Base-by-base conservation (phyloP, 2,888 invertebrate genomes). In the Chrysolina haemoptera region DNA sequence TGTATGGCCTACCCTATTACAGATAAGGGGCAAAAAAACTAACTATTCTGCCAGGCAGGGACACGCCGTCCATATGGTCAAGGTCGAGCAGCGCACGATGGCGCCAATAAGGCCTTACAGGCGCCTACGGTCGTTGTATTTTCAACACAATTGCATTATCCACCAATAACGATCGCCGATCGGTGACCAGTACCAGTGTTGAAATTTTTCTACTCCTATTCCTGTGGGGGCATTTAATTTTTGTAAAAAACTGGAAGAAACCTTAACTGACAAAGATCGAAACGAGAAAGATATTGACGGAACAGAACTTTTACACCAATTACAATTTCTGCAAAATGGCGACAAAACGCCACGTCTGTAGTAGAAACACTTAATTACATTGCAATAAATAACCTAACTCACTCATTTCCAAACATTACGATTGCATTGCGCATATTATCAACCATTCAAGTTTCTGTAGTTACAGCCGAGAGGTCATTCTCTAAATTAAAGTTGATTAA, bases 321-420 rank as follows among this genome's bases (percentile, higher is more conserved):
- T 46, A 65, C 65, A 48, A 46, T 65, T 65, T 65, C 16, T 68
- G 41, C 59, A 68, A 43, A 68, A 18, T 68, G 8, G 35, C 59
- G 62, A 59, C 59, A 43, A 18, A 68, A 68, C 41, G 4, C 18
- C 14, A 35, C 41, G 18, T 68, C 68, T 53, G 40, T 41, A 68
- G 41, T 55, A n/a, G 59, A 68, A 59, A 40, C 55, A 27, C 35
- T 55, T n/a, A 43, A 68, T 59, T 40, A 68, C 40, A 68, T 68
- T 59, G 20, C 68, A 55, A 68, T 18, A 68, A 68, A 68, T 68
- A 68, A 68, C 59, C n/a, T 59, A 59, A 40, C 43, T 16, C 18
- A 41, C 59, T 40, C 59, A 68, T 68, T 68, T 10, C 55, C 12
- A 40, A 40, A 40, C 22, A 53, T 16, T 59, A 68, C 41, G 11